phyloP scores from a whole-genome alignment of 2,797 vertebrate genomes.

The Paguma larvata region DNA sequence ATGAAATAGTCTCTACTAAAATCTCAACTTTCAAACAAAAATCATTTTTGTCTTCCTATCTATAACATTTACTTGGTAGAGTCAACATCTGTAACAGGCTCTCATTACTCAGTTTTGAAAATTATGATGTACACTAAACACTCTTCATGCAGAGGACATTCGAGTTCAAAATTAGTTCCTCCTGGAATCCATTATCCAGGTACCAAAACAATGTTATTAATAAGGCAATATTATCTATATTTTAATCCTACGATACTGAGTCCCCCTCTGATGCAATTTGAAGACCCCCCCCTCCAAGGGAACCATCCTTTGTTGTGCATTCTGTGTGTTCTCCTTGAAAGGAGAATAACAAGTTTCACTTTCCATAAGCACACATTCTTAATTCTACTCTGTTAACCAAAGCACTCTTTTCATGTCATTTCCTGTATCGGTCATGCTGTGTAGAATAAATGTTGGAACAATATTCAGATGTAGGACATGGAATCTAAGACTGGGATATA shows the following conservation, averaged over 20 bases:
- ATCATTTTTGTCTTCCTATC: not conserved
- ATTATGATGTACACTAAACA: not conserved
- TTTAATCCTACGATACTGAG: not conserved
- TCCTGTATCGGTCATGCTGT: not conserved
- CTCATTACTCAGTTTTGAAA: not conserved
- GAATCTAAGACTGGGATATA: not conserved
- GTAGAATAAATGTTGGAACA: not conserved
- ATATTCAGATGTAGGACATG: not conserved
- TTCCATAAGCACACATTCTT: not conserved
- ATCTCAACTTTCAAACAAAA: not conserved
- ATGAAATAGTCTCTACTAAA: not conserved
- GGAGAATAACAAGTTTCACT: not conserved
- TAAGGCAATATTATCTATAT: fast-evolving
- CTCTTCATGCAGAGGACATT: not conserved
- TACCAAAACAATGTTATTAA: not conserved
- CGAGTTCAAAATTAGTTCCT: not conserved
- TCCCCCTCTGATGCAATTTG: too few relatives aligned
- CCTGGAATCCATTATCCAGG: not conserved
- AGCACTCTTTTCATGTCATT: not conserved
- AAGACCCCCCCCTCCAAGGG: not conserved
- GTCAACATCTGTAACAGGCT: not conserved
- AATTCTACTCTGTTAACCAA: not conserved
- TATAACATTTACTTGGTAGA: not conserved
- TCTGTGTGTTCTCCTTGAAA: not conserved
- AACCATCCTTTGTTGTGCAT: not conserved